Percentiles rank a stretch among this genome's conserved stretches.
Evolutionary conservation across 2,888 invertebrate species (phyloP).

Genomic region (Bimastos eiseni): DNA sequence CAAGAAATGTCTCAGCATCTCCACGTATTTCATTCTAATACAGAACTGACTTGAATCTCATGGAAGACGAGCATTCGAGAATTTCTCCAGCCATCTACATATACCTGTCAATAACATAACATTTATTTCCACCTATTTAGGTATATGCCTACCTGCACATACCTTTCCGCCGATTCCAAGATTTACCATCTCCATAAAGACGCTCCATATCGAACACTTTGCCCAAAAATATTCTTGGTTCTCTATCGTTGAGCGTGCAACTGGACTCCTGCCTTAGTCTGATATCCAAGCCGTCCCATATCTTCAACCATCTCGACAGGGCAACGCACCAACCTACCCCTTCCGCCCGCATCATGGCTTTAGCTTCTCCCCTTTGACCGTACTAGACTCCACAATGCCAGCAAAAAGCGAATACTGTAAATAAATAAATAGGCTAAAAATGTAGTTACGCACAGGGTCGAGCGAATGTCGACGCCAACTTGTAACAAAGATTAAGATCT

Average conservation of each 20-base stretch:
- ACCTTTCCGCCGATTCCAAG: neutral
- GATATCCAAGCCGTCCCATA: neutral
- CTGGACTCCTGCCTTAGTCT: neutral
- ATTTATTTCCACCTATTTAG: neutral
- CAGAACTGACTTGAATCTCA: neutral
- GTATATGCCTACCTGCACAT: neutral
- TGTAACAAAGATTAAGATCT: neutral
- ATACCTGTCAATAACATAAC: neutral
- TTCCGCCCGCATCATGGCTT: neutral
- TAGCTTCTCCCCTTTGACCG: constrained; percentile 24
- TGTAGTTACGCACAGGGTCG: neutral
- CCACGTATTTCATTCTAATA: neutral
- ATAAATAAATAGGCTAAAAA: neutral
- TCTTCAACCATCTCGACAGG: too few relatives aligned
- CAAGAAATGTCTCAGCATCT: neutral
- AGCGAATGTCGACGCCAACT: neutral
- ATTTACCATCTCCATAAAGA: neutral
- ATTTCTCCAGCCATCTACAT: neutral
- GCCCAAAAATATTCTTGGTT: neutral
- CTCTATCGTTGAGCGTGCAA: neutral
- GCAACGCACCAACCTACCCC: neutral
- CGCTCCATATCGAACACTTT: neutral
- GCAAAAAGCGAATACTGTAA: constrained; percentile 25
- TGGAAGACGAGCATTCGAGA: neutral
- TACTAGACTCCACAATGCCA: neutral